Evolutionary conservation across 2,797 vertebrate genomes (phyloP), one percentile per base, ranked within the genome.

Genomic region (Rhinoraja longicauda): DNA sequence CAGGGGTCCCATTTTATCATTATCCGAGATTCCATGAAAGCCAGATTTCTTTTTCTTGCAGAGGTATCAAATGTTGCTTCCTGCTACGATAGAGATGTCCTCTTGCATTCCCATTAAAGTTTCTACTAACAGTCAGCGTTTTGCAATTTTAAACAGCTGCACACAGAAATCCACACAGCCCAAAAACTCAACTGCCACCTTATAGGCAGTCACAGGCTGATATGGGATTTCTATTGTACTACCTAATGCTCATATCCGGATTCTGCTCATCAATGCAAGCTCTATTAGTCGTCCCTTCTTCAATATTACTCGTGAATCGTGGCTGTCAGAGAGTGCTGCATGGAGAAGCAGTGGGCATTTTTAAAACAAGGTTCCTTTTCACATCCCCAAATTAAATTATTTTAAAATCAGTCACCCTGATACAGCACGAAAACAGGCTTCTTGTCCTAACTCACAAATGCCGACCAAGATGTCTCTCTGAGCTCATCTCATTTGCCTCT

Each of bases 111-210:
- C 84, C 4, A n/a, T 67, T 17, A 88, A 88, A n/a, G n/a, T 15
- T 64, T 88, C 84, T 2, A 88, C 19, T 88, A 67, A 67, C 59
- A 88, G 82, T 86, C 29, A n/a, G 17, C 8, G 59, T n/a, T 10
- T 88, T 67, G 67, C 84, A 88, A 88, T 88, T 67, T 36, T 64
- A 21, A 88, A 88, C 84, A 67, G 84, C 59, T 67, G 84, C 84
- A 67, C 19, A 39, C 77, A 36, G n/a, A 36, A 19, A 67, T 2
- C 59, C 84, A 88, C 32, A 36, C n/a, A 8, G 62, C 59, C 62
- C 62, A 53, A 88, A n/a, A 6, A 62, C 64, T 67, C 62, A 67
- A 88, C 57, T 32, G 57, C 82, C 29, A 64, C 57, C 9, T 86
- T 86, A 3, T 29, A 86, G n/a, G 53, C 79, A 12, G 79, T 32